Percentiles rank a stretch among this genome's conserved stretches.
These are phyloP conservation scores for Tylochromis polylepis DNA, from an alignment of 2,113 vertebrate species.

Conservation along the genomic window DNA sequence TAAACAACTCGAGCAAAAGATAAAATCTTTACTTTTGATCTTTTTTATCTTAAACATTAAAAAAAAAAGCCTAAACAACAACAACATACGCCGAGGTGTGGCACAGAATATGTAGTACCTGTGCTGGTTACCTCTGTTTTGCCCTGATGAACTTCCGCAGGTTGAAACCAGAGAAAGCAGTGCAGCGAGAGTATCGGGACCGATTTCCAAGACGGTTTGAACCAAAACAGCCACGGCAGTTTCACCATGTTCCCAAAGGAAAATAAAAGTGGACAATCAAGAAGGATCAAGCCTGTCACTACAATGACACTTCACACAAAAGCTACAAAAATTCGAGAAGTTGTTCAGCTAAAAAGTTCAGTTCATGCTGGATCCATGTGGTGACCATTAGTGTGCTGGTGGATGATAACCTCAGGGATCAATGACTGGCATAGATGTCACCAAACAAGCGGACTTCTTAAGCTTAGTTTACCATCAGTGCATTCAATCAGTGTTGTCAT, in stretches of 20 bases:
- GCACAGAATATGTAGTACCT: rapidly evolving
- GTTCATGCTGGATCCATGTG: no score
- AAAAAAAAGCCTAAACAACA: neutral
- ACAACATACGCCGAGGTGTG: neutral
- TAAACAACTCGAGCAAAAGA: neutral
- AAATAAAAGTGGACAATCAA: rapidly evolving
- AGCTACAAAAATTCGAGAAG: neutral
- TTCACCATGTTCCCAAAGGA: neutral
- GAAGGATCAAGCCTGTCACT: neutral
- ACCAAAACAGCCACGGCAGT: neutral
- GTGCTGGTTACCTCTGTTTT: neutral
- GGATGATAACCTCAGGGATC: no score
- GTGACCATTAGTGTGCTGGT: no score
- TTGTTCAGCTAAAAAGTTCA: no score
- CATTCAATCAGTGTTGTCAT: no score
- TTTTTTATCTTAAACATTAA: neutral
- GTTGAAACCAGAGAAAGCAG: neutral
- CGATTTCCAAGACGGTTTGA: neutral
- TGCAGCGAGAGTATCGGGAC: neutral
- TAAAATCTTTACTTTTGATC: neutral
- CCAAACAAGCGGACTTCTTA: no score
- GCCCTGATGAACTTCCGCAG: neutral
- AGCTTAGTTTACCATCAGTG: no score
- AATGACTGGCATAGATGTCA: no score
- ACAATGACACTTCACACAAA: neutral